Conservation (phyloP, 1,140 invertebrate genomes). For the Pomacea maculata region DNA sequence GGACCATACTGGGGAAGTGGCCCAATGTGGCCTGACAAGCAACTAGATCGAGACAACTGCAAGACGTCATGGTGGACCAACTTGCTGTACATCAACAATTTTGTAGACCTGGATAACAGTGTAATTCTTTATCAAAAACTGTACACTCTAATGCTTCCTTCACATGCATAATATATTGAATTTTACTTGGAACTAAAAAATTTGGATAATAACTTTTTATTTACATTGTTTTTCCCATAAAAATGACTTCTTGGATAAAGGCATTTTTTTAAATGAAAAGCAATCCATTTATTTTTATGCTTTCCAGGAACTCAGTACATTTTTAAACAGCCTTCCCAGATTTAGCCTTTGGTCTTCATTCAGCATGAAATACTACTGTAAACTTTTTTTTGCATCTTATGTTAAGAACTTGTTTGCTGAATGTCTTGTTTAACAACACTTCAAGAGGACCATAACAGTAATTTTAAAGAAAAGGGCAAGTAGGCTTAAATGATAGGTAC, state of each 20-base stretch:
- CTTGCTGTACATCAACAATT: slow-evolving; percentile 85
- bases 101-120: slow-evolving; percentile 66
- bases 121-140: slow-evolving; percentile 9
- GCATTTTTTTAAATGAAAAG: not conserved
- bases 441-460: too few relatives aligned
- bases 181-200: not conserved
- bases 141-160: not conserved
- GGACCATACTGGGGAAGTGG: slow-evolving; percentile 74
- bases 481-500: too few relatives aligned
- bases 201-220: not conserved
- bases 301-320: not conserved
- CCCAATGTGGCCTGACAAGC: slow-evolving; percentile 50
- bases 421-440: too few relatives aligned
- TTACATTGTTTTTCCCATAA: not conserved
- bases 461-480: too few relatives aligned
- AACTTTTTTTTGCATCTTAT: too few relatives aligned
- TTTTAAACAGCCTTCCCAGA: too few relatives aligned
- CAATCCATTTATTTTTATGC: not conserved
- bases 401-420: too few relatives aligned
- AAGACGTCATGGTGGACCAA: slow-evolving; percentile 83
- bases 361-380: too few relatives aligned
- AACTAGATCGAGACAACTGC: slow-evolving; percentile 64
- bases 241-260: not conserved
- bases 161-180: not conserved
- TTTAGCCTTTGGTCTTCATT: too few relatives aligned